Evolutionary conservation across 2,797 vertebrate species (phyloP), one percentile per base, ranked within the genome.

Genomic region (Huso huso): DNA sequence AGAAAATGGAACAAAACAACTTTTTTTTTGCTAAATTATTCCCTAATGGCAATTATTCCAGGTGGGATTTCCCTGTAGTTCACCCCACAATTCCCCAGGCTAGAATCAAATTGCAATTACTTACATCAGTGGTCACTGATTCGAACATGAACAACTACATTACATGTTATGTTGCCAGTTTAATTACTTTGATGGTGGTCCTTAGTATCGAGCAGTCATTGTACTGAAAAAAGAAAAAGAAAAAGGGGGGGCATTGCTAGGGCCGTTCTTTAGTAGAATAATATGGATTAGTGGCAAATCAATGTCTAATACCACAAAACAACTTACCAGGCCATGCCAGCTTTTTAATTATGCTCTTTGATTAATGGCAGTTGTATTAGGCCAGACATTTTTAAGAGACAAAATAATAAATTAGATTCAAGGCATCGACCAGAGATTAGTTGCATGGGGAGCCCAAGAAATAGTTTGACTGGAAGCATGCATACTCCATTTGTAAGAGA

Each of bases 261-360:
- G 37, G 1, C 72, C 72, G 74, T 79, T 80, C 75, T 73, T 60
- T 70, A 74, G 68, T 79, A 81, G 80, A 82, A 82, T 78, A 76
- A 79, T 69, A 75, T 66, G 84, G 82, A 83, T 88, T 85, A 83
- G 73, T 61, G 74, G 78, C 79, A 74, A 75, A 84, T 84, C 77
- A 15, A 23, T 15, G 12, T 53, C 2, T 50, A 23, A 83, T 74
- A 59, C 18, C 18, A 18, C 18, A 18, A 18, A 18, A 18, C 18
- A 18, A 18, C 18, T 18, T 18, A 18, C 18, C 18, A 18, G 18
- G 18, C 18, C 18, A 18, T 18, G 18, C 18, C 66, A 72, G 74
- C 18, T 71, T 71, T 71, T 74, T 76, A 79, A 83, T 84, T 79
- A 77, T 81, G 75, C 73, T 15, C 73, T 82, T 83, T 85, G 83